These are phyloP conservation scores for Quadroppia sp. DNA, from an alignment of 2,888 invertebrate species.

Conservation along the genomic window DNA sequence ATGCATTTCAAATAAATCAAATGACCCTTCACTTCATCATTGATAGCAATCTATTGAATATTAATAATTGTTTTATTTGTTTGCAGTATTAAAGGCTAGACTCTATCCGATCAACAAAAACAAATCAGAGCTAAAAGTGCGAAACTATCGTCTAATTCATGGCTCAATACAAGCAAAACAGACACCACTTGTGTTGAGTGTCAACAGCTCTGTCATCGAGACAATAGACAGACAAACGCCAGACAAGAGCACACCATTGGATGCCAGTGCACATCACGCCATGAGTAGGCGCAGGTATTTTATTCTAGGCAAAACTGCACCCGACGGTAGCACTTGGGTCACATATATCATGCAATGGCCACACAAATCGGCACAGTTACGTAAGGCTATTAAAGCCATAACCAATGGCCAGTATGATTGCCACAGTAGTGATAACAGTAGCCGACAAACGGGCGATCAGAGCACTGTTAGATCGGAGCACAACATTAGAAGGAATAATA, in stretches of 20 bases:
- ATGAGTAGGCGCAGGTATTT: not conserved
- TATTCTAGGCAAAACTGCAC: slow-evolving; percentile 11
- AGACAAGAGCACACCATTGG: too few relatives aligned
- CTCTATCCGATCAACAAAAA: not conserved
- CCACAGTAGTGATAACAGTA: not conserved
- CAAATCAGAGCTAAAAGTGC: not conserved
- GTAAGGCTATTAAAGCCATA: slow-evolving; percentile 14
- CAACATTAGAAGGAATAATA: too few relatives aligned
- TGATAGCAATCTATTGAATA: not conserved
- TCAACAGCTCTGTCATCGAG: not conserved
- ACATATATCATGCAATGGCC: slow-evolving; percentile 25
- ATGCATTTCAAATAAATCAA: too few relatives aligned
- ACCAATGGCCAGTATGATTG: slow-evolving; percentile 2
- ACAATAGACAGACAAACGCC: not conserved
- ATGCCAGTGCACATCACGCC: not conserved
- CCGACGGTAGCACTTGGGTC: not conserved
- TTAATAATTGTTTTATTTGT: not conserved
- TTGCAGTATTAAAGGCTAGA: slow-evolving; percentile 1
- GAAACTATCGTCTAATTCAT: slow-evolving; percentile 28
- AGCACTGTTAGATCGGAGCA: too few relatives aligned
- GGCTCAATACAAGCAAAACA: not conserved
- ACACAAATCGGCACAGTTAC: slow-evolving; percentile 19
- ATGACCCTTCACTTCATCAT: not conserved
- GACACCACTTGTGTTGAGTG: slow-evolving; percentile 5
- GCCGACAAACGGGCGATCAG: too few relatives aligned